Conservation (phyloP, 2,113 vertebrate genomes). For the Galeopterus variegatus region DNA sequence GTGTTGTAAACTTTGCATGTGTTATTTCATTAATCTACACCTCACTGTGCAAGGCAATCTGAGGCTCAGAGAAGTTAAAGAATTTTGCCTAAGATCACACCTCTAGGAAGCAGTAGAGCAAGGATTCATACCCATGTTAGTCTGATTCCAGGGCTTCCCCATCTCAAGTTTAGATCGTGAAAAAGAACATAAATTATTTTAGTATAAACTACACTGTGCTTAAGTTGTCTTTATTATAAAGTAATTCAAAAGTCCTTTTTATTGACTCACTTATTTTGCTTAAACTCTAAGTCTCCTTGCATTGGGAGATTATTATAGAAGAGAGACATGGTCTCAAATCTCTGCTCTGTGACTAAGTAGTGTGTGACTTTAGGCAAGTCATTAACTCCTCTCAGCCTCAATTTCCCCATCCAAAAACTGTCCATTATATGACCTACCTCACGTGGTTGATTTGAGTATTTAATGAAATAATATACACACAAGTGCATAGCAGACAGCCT, state of each 20-base stretch:
- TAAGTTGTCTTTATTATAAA: constrained; percentile 8
- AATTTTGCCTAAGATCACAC: background rate
- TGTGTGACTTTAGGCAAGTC: background rate
- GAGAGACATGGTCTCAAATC: background rate
- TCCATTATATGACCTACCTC: background rate
- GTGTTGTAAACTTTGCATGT: background rate
- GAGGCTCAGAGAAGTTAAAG: background rate
- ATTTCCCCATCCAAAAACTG: background rate
- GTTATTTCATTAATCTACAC: background rate
- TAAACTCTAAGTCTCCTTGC: background rate
- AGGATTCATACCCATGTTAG: background rate
- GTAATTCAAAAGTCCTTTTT: background rate
- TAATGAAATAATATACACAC: background rate
- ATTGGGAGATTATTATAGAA: background rate
- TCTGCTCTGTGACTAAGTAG: background rate
- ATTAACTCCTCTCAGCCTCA: background rate
- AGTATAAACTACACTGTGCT: background rate
- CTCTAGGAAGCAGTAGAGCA: background rate
- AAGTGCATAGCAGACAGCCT: background rate
- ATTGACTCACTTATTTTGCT: background rate
- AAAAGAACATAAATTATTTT: background rate
- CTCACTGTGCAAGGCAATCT: background rate
- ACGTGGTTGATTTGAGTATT: background rate
- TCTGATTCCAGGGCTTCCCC: background rate
- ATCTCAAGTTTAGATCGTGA: background rate